Evolutionary conservation across 2,113 vertebrate genomes (phyloP).

Genomic region (Tylochromis polylepis): DNA sequence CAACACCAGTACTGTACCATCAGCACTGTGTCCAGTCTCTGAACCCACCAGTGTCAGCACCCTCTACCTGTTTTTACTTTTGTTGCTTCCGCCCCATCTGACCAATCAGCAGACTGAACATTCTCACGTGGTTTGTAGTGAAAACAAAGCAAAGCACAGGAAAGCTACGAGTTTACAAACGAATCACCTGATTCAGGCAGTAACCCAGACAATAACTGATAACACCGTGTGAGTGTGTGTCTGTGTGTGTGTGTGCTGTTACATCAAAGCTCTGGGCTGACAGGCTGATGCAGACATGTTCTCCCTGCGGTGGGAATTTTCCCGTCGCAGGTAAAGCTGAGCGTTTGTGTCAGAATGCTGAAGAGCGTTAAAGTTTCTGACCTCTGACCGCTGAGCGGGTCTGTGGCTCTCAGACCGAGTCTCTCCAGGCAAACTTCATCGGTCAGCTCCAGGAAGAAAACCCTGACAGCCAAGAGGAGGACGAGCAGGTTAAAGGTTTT

Average conservation of each 20-base stretch:
- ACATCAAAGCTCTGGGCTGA: neutral
- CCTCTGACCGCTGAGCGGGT: slow-evolving; percentile 86
- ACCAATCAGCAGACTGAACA: no score
- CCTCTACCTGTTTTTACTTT: no score
- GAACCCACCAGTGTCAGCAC: no score
- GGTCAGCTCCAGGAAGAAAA: slow-evolving; percentile 85
- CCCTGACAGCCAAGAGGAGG: slow-evolving; percentile 59
- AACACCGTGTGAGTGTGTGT: no score
- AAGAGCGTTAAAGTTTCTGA: slow-evolving; percentile 20
- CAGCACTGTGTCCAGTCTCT: neutral
- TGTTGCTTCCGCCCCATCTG: no score
- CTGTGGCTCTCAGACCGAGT: slow-evolving; percentile 75
- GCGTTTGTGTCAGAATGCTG: neutral
- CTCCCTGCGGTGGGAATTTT: neutral
- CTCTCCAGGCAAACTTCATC: slow-evolving; percentile 81
- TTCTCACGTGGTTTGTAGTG: no score
- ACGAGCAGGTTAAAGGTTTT: neutral
- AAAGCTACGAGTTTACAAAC: no score
- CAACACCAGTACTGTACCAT: neutral
- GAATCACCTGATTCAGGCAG: no score
- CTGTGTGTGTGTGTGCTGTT: neutral
- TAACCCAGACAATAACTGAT: no score
- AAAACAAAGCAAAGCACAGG: no score
- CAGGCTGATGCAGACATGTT: neutral
- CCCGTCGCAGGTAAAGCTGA: neutral